Evolutionary conservation across 1,140 invertebrate species (phyloP).

Genomic region (Drosophila mauritiana): DNA sequence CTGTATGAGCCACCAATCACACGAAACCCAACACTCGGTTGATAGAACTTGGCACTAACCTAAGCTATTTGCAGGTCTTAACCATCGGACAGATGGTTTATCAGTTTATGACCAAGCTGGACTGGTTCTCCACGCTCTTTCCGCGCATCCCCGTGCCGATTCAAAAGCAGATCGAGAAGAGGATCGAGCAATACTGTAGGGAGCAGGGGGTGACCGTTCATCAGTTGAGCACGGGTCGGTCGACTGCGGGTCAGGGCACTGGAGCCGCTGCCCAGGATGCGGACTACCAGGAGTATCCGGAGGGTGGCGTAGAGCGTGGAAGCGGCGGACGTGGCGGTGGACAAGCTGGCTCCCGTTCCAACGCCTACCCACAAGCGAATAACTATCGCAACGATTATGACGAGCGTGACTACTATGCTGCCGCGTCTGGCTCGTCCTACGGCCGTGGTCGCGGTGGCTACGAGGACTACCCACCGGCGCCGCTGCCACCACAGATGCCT

Average conservation of each 20-base stretch:
- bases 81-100: slow-evolving; percentile 97
- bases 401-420: slow-evolving; percentile 64
- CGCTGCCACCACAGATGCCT: slow-evolving; percentile 15
- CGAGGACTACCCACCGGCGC: slow-evolving; percentile 62
- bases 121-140: slow-evolving; percentile 99
- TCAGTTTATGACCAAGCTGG: slow-evolving; percentile 97
- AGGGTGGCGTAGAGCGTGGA: slow-evolving; percentile 21
- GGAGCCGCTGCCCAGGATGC: slow-evolving; percentile 22
- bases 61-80: slow-evolving; percentile 86
- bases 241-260: slow-evolving; percentile 18
- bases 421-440: slow-evolving; percentile 45
- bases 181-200: slow-evolving; percentile 86
- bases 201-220: slow-evolving; percentile 68
- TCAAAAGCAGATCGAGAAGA: slow-evolving; percentile 94
- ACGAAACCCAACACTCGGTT: not conserved
- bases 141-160: slow-evolving; percentile 99
- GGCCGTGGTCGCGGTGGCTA: slow-evolving; percentile 56
- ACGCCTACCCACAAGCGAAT: slow-evolving; percentile 31
- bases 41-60: not conserved
- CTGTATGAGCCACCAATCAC: slow-evolving; percentile 81
- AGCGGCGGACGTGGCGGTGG: slow-evolving; percentile 28
- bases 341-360: slow-evolving; percentile 14
- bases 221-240: slow-evolving; percentile 64
- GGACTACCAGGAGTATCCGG: slow-evolving; percentile 55
- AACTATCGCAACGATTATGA: slow-evolving; percentile 79